Evolutionary conservation across 1,140 invertebrate species (phyloP), one percentile per base, ranked within the genome.

Genomic region (Sogatella furcifera): DNA sequence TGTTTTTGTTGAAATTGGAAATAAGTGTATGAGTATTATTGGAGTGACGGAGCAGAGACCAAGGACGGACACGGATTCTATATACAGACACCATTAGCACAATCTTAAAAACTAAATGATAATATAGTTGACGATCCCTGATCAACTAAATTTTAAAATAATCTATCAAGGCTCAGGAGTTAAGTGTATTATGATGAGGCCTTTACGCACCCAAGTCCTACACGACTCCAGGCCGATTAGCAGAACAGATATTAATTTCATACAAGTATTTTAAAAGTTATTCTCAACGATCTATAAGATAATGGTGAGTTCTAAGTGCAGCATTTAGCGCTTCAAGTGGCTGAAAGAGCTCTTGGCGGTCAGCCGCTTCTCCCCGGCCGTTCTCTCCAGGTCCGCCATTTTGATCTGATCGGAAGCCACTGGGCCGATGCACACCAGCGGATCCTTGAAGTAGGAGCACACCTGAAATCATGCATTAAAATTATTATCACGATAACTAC

Each of bases 391-490:
- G 15, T 82, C 76, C 57, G 80, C 70, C 8, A 77, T 73, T 63
- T 85, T 84, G 41, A 87, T 80, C 72, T 89, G 85, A 67, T 89
- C 86, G 1, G 82, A 82, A 1, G 88, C 87, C 0, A 91, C 88
- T 0, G 85, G 85, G 1, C 90, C 90, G 63, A 95, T 88, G 77
- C 91, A 95, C 19, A 90, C 86, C 11, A 92, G 76, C 14, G 90
- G 86, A 66, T 93, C 90, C 68, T 89, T 91, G 81, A 92, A 95
- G 73, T 93, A 93, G 8, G 86, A 88, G 73, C 90, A 93, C 63
- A 88, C 85, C 86, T 90, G 74, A 5, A 65, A 64, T n/a, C n/a
- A n/a, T n/a, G n/a, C n/a, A n/a, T n/a, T n/a, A n/a, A n/a, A n/a
- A n/a, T n/a, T n/a, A n/a, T n/a, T n/a, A n/a, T n/a, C n/a, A n/a